A percentile compares a stretch with the other conserved stretches of the same genome.
These are phyloP conservation scores for Elysia chlorotica DNA, from an alignment of 1,140 invertebrate species.

Conservation along the genomic window DNA sequence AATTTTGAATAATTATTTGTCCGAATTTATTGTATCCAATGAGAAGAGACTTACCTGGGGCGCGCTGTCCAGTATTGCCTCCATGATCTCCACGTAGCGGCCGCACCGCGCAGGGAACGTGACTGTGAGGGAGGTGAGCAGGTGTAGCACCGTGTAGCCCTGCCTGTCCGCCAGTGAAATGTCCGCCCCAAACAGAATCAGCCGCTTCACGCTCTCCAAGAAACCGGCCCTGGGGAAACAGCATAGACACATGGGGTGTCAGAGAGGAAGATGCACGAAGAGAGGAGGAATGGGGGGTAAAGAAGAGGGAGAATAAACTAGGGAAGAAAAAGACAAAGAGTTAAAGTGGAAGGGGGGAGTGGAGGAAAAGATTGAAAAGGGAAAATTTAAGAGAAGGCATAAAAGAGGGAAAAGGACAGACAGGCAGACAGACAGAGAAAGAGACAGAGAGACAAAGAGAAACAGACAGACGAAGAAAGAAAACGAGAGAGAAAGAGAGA, in stretches of 20 bases:
- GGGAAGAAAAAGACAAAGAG: too few relatives aligned
- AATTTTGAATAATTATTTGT: neutral
- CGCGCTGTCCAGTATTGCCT: constrained; percentile 31
- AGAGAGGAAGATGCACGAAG: too few relatives aligned
- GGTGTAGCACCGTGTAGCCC: constrained; percentile 45
- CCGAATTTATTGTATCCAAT: neutral
- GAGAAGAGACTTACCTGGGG: neutral
- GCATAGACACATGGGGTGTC: too few relatives aligned
- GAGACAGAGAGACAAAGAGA: too few relatives aligned
- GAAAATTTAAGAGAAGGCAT: too few relatives aligned
- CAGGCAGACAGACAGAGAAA: too few relatives aligned
- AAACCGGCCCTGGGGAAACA: too few relatives aligned
- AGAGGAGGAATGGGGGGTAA: neutral
- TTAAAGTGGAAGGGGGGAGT: too few relatives aligned
- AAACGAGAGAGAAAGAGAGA: too few relatives aligned
- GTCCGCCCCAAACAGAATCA: constrained; percentile 40
- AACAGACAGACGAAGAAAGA: too few relatives aligned
- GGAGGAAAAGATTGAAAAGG: too few relatives aligned
- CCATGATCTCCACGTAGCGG: constrained; percentile 24
- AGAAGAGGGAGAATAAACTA: neutral
- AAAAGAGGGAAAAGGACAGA: too few relatives aligned
- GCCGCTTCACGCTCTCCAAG: constrained; percentile 24
- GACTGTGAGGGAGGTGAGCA: constrained; percentile 30
- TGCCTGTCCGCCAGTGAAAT: constrained; percentile 33
- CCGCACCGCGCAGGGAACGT: neutral